phyloP scores from a whole-genome alignment of 1,140 invertebrate genomes.

The Panonychus citri region DNA sequence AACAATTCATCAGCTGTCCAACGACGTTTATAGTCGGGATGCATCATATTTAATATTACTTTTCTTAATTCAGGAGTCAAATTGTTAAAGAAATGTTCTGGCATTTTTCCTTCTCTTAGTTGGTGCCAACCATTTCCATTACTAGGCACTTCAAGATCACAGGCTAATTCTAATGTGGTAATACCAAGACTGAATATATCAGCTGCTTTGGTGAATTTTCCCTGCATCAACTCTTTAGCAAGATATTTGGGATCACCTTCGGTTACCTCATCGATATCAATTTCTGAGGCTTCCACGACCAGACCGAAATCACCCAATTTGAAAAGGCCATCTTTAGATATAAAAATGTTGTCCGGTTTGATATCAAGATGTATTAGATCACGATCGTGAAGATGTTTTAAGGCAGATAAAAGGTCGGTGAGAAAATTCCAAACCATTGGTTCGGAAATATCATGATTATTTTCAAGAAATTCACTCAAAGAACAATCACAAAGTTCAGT shows the following conservation, averaged over 20 bases:
- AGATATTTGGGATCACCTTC: constrained; percentile 54
- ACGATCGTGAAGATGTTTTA: constrained; percentile 39
- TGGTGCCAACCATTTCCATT: constrained; percentile 42
- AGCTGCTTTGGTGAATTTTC: constrained; percentile 32
- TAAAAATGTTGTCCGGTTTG: constrained; percentile 49
- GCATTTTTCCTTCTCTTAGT: constrained; percentile 30
- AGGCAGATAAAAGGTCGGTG: constrained; percentile 30
- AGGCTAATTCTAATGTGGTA: constrained; percentile 42
- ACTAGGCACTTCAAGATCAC: constrained; percentile 40
- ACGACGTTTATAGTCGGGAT: constrained; percentile 26
- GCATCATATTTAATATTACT: constrained; percentile 34
- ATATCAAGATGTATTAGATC: constrained; percentile 48
- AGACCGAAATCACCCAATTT: constrained; percentile 52
- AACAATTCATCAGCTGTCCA: constrained; percentile 31
- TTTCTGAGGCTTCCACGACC: constrained; percentile 34
- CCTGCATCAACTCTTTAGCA: constrained; percentile 41
- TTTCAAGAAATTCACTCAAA: constrained; percentile 17
- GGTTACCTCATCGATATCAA: constrained; percentile 27
- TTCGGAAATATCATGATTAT: constrained; percentile 28
- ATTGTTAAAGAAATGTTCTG: constrained; percentile 24
- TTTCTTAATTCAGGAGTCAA: constrained; percentile 30
- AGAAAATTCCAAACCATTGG: constrained; percentile 28
- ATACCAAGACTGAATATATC: constrained; percentile 41
- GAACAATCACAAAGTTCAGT: constrained; percentile 40
- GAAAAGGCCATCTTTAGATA: constrained; percentile 29